A percentile compares a stretch with the other conserved stretches of the same genome.
Conservation (phyloP, 2,888 invertebrate genomes). For the Sinodicranocentrus sp. region DNA sequence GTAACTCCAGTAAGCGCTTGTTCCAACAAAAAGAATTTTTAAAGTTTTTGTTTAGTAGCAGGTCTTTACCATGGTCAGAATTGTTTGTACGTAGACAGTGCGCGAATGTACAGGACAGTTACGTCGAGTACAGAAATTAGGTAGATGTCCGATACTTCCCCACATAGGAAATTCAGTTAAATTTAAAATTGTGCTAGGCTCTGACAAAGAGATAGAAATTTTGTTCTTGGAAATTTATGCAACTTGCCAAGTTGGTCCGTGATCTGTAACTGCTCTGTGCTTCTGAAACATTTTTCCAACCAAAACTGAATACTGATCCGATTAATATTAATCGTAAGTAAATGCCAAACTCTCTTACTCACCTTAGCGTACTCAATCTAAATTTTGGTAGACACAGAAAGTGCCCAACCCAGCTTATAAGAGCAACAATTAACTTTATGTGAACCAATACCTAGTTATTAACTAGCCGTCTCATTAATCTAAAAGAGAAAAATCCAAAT, state of each 20-base stretch:
- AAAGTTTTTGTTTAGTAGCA: slow-evolving; percentile 9
- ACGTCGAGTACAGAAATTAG: slow-evolving; percentile 53
- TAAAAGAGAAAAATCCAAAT: slow-evolving; percentile 34
- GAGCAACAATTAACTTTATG: slow-evolving; percentile 24
- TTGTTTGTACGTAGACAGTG: slow-evolving; percentile 57
- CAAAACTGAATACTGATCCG: slow-evolving; percentile 38
- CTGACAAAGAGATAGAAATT: too few relatives aligned
- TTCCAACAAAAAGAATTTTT: slow-evolving; percentile 4
- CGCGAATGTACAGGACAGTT: slow-evolving; percentile 63
- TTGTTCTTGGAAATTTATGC: too few relatives aligned
- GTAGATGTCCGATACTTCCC: slow-evolving; percentile 42
- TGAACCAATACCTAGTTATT: slow-evolving; percentile 44
- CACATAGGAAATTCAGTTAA: slow-evolving; percentile 30
- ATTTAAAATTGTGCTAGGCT: not conserved
- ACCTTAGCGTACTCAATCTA: too few relatives aligned
- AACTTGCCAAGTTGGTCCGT: too few relatives aligned
- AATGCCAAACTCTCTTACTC: too few relatives aligned
- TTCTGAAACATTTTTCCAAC: slow-evolving; percentile 25
- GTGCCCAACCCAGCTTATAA: slow-evolving; percentile 45
- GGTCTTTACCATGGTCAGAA: slow-evolving; percentile 52
- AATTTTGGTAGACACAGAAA: not conserved
- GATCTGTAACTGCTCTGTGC: slow-evolving; percentile 32
- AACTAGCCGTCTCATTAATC: slow-evolving; percentile 58
- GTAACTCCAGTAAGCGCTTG: not conserved
- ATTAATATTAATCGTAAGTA: too few relatives aligned